Evolutionary conservation across 2,113 vertebrate species (phyloP).

Genomic region (Elachura formosa): DNA sequence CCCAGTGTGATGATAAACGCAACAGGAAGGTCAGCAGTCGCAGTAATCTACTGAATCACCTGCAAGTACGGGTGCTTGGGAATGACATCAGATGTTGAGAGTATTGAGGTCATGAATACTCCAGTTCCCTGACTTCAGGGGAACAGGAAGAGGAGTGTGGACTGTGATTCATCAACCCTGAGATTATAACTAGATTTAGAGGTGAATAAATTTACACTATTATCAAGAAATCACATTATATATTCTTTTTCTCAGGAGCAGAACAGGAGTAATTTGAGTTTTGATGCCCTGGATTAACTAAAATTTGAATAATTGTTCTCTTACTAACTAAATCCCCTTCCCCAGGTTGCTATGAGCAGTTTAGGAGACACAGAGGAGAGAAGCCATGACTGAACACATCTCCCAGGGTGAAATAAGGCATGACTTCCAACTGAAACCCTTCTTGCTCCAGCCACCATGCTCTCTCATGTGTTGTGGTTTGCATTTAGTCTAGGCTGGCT

Average conservation of each 20-base stretch:
- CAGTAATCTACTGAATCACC: background rate
- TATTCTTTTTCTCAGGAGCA: background rate
- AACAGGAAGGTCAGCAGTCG: background rate
- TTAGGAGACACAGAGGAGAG: background rate
- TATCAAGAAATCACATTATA: background rate
- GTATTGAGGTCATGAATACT: background rate
- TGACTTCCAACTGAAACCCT: background rate
- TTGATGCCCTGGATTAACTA: background rate
- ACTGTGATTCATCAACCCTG: background rate
- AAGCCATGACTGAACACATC: background rate
- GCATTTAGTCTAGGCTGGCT: background rate
- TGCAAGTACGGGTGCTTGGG: fast-evolving
- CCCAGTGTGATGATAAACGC: background rate
- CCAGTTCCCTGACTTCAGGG: fast-evolving
- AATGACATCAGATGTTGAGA: background rate
- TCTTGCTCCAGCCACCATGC: background rate
- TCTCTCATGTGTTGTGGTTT: background rate
- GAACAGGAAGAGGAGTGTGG: fast-evolving
- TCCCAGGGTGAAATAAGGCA: background rate
- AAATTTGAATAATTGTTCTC: background rate
- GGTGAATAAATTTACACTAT: background rate
- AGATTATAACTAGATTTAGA: background rate
- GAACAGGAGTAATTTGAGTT: background rate
- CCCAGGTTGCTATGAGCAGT: background rate
- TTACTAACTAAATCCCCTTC: background rate